Evolutionary conservation across 2,797 vertebrate genomes (phyloP), one percentile per base, ranked within the genome.

Genomic region (Cirrhinus mrigala): DNA sequence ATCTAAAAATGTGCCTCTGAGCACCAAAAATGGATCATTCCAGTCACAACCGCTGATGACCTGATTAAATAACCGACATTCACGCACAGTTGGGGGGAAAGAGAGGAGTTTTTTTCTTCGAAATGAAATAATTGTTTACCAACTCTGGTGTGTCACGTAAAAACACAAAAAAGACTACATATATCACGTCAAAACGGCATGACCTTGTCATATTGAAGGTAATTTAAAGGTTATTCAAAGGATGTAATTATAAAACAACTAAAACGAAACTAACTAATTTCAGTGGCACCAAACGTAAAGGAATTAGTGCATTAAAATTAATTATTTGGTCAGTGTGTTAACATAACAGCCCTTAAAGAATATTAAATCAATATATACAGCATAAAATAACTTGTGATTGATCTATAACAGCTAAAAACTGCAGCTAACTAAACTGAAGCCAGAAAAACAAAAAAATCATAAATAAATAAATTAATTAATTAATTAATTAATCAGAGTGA

Each of bases 1-100:
- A n/a, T 81, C 46, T 81, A 37, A 33, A 69, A 52, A 33, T 62
- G 9, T 60, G 40, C 1, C 54, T 74, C 81, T 4, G 8, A 40
- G 37, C 44, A 29, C 15, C 20, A 86, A 66, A 86, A 86, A 82
- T 60, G 18, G 4, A 60, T 60, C 15, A 40, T 48, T 40, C 10
- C 7, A 29, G 50, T 52, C 64, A 29, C 75, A 54, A 76, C 22
- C 14, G 9, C 14, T 52, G 46, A 48, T 79, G 46, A 74, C 81
- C 75, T 74, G 54, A 74, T 73, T 79, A 22, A 44, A 79, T 50
- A 50, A 37, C 71, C 14, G 1, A 64, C 22, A 80, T 68, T 44
- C 33, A 46, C 0, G 10, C 18, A 68, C 44, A 80, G 78, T 15
- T n/a, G 11, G 22, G n/a, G 9, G 27, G 20, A 50, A 48, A n/a